Evolutionary conservation across 1,140 invertebrate genomes (phyloP), one percentile per base, ranked within the genome.

Genomic region (Brachionus rubens): DNA sequence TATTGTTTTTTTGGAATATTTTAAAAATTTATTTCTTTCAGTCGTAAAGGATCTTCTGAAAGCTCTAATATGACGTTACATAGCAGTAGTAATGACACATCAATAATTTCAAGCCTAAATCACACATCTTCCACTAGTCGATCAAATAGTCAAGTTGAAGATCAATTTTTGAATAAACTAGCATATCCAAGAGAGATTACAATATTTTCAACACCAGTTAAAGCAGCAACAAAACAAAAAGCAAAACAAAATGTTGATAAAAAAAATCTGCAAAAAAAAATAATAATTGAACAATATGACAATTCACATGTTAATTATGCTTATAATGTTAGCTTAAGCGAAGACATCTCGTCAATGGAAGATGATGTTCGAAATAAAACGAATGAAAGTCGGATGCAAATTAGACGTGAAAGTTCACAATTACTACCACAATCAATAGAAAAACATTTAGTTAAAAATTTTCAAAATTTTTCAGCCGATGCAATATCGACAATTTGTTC

Each of bases 381-480:
- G 43, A 7, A 7, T 46, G 43, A 46, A 14, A 43, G 26, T 3
- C 41, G 19, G 7, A 16, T 24, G 26, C 41, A 65, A 24, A 43
- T 43, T 24, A 36, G 59, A 5, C 33, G 59, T 43, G 59, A 65
- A 46, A 65, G 59, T 26, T 65, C 59, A 5, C 59, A 65, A 26
- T 36, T 43, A 43, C 19, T 65, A 14, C 59, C 59, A 46, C 59
- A 65, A 24, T 65, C 59, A 24, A 65, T 65, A 4, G 59, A 65
- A 43, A 65, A 65, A 19, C 59, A 65, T 43, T 14, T 65, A 43
- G 59, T 43, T 16, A 65, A 65, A 65, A 65, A 65, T 41, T 65
- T 65, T 10, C 33, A 65, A 12, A 65, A 65, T 65, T 65, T 65
- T 26, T 65, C 59, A 24, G 40, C 24, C 10, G 59, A 41, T 43